These are phyloP conservation scores for Hylomyscus alleni DNA, from an alignment of 2,797 vertebrate genomes.

Conservation along the genomic window DNA sequence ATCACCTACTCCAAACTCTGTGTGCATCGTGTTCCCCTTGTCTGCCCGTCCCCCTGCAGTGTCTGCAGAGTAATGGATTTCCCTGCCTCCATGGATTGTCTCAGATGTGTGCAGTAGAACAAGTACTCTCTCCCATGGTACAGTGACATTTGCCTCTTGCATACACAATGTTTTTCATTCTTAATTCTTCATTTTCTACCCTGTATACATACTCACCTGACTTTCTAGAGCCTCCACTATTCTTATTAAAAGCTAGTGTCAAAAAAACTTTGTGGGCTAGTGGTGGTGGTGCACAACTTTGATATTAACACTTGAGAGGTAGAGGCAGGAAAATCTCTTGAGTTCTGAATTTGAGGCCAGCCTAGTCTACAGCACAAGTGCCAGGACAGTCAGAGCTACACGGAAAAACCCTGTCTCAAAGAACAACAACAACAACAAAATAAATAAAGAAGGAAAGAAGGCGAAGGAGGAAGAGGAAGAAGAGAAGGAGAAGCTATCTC, in stretches of 20 bases:
- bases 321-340: not conserved
- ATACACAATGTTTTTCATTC: not conserved
- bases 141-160: not conserved
- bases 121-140: not conserved
- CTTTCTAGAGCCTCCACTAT: not conserved
- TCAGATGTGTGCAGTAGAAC: not conserved
- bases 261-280: not conserved
- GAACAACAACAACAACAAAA: not conserved
- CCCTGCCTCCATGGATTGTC: not conserved
- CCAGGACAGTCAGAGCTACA: not conserved
- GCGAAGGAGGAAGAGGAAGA: fast-evolving
- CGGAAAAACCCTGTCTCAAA: not conserved
- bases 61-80: not conserved
- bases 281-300: not conserved
- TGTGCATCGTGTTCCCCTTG: not conserved
- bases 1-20: not conserved
- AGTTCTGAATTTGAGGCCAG: not conserved
- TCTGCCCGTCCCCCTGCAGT: not conserved
- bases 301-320: not conserved
- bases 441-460: fast-evolving
- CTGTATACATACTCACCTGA: fast-evolving
- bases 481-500: not conserved
- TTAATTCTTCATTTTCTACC: not conserved
- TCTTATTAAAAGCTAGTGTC: not conserved
- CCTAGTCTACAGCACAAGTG: not conserved